Evolutionary conservation across 1,140 invertebrate genomes (phyloP).

Genomic region (Hylyphantes graminicola): DNA sequence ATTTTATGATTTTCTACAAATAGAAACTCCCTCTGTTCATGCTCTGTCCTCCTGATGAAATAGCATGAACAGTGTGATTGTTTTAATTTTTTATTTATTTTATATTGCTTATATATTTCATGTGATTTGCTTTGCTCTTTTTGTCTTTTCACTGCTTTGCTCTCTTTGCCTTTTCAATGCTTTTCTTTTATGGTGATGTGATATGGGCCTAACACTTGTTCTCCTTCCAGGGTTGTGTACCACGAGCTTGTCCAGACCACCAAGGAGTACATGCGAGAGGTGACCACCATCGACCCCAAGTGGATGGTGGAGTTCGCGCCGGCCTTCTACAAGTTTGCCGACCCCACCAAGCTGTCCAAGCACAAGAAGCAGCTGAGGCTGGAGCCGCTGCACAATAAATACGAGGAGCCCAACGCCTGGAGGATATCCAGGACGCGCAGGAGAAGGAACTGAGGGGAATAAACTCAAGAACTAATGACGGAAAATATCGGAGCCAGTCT

Average conservation of each 20-base stretch:
- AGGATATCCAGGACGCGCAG: constrained; percentile 94
- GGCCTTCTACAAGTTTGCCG: constrained; percentile 99
- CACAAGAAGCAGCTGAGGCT: constrained; percentile 99
- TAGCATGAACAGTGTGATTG: too few species aligned
- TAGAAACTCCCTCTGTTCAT: too few species aligned
- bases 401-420: constrained; percentile 99
- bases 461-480: too few species aligned
- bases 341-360: constrained; percentile 98
- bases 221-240: constrained; percentile 87
- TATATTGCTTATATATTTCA: too few species aligned
- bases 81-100: too few species aligned
- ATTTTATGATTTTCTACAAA: too few species aligned
- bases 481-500: too few species aligned
- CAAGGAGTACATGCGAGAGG: constrained; percentile 99
- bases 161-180: too few species aligned
- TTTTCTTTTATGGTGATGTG: neutral
- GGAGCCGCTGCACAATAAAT: constrained; percentile 98
- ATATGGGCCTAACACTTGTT: neutral
- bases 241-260: constrained; percentile 99
- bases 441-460: constrained; percentile 79
- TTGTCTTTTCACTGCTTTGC: too few species aligned
- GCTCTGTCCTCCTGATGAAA: too few species aligned
- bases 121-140: too few species aligned
- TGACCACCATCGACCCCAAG: constrained; percentile 98
- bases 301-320: constrained; percentile 99